These are phyloP conservation scores for Calameuta idolon DNA, from an alignment of 2,888 invertebrate genomes.

Conservation along the genomic window DNA sequence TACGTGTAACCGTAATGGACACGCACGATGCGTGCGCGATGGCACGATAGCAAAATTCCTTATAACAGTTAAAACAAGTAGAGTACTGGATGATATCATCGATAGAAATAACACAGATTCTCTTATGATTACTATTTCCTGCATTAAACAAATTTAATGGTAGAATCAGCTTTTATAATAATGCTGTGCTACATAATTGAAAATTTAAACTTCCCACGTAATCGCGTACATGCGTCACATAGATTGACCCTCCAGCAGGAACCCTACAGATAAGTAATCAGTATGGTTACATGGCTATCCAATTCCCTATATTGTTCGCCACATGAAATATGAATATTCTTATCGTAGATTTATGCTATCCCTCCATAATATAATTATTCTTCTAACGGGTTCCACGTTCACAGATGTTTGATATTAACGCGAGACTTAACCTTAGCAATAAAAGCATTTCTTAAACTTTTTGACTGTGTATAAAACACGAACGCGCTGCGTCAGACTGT, in stretches of 20 bases:
- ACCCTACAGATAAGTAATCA: not conserved
- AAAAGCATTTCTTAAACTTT: no score
- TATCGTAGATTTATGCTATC: not conserved
- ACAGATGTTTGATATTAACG: not conserved
- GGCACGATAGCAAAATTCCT: not conserved
- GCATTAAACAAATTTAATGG: not conserved
- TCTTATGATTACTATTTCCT: not conserved
- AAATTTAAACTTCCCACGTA: not conserved
- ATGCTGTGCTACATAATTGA: not conserved
- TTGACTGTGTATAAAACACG: no score
- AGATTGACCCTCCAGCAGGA: not conserved
- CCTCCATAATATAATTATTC: not conserved
- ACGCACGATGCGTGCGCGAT: not conserved
- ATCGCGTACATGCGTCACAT: not conserved
- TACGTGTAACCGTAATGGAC: not conserved
- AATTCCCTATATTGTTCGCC: not conserved
- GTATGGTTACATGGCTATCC: not conserved
- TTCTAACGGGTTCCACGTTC: not conserved
- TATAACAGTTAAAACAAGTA: not conserved
- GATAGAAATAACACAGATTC: not conserved
- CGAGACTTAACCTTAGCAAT: no score
- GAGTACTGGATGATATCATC: not conserved
- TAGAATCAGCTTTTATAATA: not conserved
- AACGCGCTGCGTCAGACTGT: not conserved
- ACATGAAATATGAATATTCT: not conserved